Conservation (phyloP, 2,888 invertebrate genomes). For the Amphiduros pacificus region DNA sequence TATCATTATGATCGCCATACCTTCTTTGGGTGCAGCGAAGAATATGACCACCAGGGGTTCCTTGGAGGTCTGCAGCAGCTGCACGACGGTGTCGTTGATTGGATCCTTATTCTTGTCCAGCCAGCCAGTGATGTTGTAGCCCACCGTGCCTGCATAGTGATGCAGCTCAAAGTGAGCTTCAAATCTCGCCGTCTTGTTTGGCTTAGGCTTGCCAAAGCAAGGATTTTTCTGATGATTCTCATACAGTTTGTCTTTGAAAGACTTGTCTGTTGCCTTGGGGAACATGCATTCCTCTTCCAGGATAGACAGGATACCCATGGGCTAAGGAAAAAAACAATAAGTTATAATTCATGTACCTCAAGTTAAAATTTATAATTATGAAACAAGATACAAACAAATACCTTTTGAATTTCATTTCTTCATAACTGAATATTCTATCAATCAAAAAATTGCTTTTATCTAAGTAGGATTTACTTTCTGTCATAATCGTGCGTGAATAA, state of each 20-base stretch:
- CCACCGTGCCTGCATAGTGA: conserved; percentile 98
- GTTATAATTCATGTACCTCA: too few species aligned
- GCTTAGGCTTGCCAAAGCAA: conserved; percentile 62
- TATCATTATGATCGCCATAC: too few species aligned
- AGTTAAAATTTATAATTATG: too few species aligned
- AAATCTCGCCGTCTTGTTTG: conserved; percentile 89
- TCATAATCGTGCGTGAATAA: too few species aligned
- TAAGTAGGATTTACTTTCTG: too few species aligned
- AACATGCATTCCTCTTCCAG: conserved; percentile 99
- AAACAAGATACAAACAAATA: too few species aligned
- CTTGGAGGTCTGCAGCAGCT: conserved; percentile 84
- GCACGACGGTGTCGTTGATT: conserved; percentile 98
- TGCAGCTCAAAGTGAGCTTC: conserved; percentile 98
- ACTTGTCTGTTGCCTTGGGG: conserved; percentile 98
- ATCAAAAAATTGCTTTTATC: too few species aligned
- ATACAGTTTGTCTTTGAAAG: conserved; percentile 98
- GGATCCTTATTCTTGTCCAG: conserved; percentile 99
- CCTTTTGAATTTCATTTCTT: too few species aligned
- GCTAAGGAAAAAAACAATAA: too few species aligned
- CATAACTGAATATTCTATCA: too few species aligned
- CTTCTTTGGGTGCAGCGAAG: too few species aligned
- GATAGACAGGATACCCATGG: conserved; percentile 99
- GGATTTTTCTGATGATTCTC: conserved; percentile 90
- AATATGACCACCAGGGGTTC: conserved; percentile 48
- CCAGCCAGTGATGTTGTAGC: conserved; percentile 99